A percentile compares a stretch with the other conserved stretches of the same genome.
Conservation (phyloP, 2,797 vertebrate species). For the Clarias fuscus region DNA sequence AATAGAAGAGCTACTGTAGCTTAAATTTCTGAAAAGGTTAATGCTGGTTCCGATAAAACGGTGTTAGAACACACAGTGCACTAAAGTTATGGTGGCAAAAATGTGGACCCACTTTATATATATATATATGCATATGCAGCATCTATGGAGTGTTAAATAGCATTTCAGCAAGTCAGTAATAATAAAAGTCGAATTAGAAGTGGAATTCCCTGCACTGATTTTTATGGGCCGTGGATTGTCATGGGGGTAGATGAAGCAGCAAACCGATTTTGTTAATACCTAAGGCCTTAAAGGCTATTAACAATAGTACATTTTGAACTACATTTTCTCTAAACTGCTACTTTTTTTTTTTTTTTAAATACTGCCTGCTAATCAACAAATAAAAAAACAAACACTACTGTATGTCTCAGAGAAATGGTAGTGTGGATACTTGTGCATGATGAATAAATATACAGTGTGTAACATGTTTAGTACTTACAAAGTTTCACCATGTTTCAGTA, state of each 20-base stretch:
- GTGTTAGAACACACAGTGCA: too few relatives aligned
- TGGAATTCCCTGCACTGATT: conserved; percentile 71
- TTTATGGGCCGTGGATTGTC: conserved; percentile 55
- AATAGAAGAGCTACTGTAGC: too few relatives aligned
- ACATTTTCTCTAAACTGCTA: conserved; percentile 6
- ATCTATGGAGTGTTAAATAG: conserved; percentile 32
- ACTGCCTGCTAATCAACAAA: conserved; percentile 49
- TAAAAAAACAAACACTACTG: conserved; percentile 43
- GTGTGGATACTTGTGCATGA: conserved; percentile 53
- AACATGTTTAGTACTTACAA: conserved; percentile 44
- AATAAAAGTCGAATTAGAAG: conserved; percentile 59
- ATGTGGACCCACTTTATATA: not conserved
- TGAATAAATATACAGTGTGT: conserved; percentile 49
- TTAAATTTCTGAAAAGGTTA: too few relatives aligned
- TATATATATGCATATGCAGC: not conserved
- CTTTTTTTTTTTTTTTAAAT: not conserved
- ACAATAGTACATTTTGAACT: conserved; percentile 31
- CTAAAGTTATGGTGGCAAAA: too few relatives aligned
- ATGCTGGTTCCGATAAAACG: too few relatives aligned
- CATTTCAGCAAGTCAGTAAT: conserved; percentile 42
- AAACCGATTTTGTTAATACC: conserved; percentile 41
- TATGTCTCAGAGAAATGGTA: conserved; percentile 57
- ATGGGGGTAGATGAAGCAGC: conserved; percentile 27
- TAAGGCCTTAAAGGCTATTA: conserved; percentile 35
- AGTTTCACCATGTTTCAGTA: conserved; percentile 55